phyloP scores from a whole-genome alignment of 2,888 invertebrate species.

The Aphidoletes aphidimyza region DNA sequence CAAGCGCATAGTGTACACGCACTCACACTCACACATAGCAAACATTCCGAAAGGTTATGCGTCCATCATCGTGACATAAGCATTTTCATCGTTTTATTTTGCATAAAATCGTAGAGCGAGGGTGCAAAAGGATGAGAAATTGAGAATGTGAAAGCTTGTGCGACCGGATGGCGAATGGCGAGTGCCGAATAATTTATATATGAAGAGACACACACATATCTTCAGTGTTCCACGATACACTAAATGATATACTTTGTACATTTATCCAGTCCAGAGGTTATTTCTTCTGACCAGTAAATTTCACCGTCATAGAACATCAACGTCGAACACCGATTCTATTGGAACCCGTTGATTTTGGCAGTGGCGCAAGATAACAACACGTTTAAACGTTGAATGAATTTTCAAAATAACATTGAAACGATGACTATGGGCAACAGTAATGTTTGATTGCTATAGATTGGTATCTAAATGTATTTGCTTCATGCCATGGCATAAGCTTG shows the following conservation, averaged over 20 bases:
- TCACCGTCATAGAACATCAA: slow-evolving; percentile 17
- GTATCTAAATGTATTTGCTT: background rate
- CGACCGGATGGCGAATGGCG: slow-evolving; percentile 12
- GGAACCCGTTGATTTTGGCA: background rate
- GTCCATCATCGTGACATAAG: slow-evolving; percentile 53
- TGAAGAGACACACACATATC: slow-evolving; percentile 7
- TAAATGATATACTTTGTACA: slow-evolving; percentile 21
- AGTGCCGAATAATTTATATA: slow-evolving; percentile 28
- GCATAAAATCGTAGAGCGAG: slow-evolving; percentile 34
- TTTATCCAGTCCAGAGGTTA: background rate
- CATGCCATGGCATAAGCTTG: background rate
- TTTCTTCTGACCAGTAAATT: slow-evolving; percentile 9
- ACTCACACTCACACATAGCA: background rate
- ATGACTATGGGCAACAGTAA: background rate
- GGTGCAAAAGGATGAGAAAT: too few species aligned
- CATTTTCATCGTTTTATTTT: slow-evolving; percentile 38
- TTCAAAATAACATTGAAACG: background rate
- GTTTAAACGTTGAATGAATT: too few species aligned
- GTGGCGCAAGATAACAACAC: background rate
- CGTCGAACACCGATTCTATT: background rate
- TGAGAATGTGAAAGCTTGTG: background rate
- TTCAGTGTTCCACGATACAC: slow-evolving; percentile 11
- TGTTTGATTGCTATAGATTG: too few species aligned
- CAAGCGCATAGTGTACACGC: background rate
- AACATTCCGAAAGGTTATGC: slow-evolving; percentile 27